phyloP scores from a whole-genome alignment of 35 echinoderm and acorn worm species.

The Heliocidaris tuberculata region DNA sequence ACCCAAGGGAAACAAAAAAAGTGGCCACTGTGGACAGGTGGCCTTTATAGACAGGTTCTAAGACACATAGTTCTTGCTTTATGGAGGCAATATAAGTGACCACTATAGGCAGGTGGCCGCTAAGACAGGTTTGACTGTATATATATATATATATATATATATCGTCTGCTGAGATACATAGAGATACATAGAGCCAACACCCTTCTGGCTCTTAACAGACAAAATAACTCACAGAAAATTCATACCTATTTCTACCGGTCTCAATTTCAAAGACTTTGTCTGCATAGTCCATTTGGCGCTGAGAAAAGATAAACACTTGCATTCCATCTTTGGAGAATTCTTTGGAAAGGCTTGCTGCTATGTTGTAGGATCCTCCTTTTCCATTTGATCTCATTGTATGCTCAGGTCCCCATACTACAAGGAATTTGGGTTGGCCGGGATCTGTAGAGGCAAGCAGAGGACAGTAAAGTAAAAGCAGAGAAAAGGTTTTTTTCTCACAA shows the following conservation, averaged over 20 bases:
- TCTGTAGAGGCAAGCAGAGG: neutral
- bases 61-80: too few relatives aligned
- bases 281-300: constrained; percentile 64
- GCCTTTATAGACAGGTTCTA: too few relatives aligned
- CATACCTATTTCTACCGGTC: constrained; percentile 73
- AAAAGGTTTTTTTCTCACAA: neutral
- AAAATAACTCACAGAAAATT: neutral
- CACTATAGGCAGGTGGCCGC: too few relatives aligned
- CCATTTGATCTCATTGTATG: constrained; percentile 55
- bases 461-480: neutral
- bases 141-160: too few relatives aligned
- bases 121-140: too few relatives aligned
- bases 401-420: constrained; percentile 76
- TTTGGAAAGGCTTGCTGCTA: constrained; percentile 49
- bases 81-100: too few relatives aligned
- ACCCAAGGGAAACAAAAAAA: too few relatives aligned
- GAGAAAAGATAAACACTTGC: constrained; percentile 56
- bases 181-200: too few relatives aligned
- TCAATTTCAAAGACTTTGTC: constrained; percentile 75
- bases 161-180: too few relatives aligned
- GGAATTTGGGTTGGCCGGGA: constrained; percentile 48
- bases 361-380: constrained; percentile 59
- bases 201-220: too few relatives aligned
- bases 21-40: too few relatives aligned
- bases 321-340: constrained; percentile 33